phyloP scores from a whole-genome alignment of 2,888 invertebrate species.

The Hypolimnas misippus region DNA sequence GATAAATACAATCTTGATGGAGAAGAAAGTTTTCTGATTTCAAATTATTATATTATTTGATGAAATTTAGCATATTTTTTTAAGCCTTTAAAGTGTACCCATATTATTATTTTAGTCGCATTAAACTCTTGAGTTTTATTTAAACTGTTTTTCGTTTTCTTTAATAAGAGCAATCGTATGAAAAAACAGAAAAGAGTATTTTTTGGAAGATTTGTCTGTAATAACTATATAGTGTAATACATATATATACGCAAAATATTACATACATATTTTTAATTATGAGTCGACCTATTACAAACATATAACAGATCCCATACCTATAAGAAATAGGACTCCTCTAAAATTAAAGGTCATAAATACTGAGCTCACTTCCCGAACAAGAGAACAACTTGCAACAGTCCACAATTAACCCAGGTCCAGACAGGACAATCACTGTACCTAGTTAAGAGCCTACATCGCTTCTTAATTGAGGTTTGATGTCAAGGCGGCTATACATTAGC shows the following conservation, averaged over 20 bases:
- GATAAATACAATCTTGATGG: neutral
- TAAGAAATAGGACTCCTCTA: no score
- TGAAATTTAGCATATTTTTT: neutral
- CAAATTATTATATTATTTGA: neutral
- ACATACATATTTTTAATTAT: no score
- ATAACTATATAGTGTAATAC: no score
- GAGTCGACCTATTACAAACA: no score
- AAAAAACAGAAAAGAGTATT: no score
- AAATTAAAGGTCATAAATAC: neutral
- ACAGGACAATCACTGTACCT: slow-evolving; percentile 30
- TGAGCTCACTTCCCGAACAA: neutral
- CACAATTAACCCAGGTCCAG: slow-evolving; percentile 7
- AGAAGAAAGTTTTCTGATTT: neutral
- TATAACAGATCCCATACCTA: no score
- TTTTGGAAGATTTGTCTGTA: no score
- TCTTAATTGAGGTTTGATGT: slow-evolving; percentile 40
- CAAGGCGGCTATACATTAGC: slow-evolving; percentile 23
- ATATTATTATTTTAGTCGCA: no score
- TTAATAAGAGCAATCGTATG: no score
- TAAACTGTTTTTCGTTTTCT: no score
- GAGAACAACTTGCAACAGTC: neutral
- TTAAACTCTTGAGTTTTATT: no score
- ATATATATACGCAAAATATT: no score
- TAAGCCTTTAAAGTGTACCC: neutral
- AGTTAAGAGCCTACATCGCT: slow-evolving; percentile 28